Evolutionary conservation across 2,888 invertebrate species (phyloP).

Genomic region (Sturmia bella): DNA sequence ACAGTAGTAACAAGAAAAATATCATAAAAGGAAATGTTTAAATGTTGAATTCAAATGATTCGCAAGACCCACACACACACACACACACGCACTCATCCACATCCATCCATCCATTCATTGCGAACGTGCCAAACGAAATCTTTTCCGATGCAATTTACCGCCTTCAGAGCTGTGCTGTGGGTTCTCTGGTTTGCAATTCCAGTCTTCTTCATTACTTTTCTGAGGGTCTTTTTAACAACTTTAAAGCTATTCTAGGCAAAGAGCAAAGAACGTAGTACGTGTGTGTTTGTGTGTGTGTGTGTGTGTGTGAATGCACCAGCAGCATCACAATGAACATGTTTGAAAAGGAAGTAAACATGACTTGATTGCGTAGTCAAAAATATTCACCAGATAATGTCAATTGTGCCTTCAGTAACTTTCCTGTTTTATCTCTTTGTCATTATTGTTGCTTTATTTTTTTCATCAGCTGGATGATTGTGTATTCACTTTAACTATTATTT

Average conservation of each 20-base stretch:
- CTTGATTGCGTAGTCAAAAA: constrained; percentile 63
- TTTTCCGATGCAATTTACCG: constrained; percentile 54
- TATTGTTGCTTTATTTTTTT: constrained; percentile 4
- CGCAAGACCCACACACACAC: constrained; percentile 25
- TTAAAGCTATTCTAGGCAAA: not conserved
- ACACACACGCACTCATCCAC: constrained; percentile 14
- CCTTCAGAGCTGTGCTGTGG: constrained; percentile 37
- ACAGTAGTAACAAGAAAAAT: constrained; percentile 6
- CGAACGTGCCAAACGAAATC: constrained; percentile 43
- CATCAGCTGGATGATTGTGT: constrained; percentile 29
- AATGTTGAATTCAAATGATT: constrained; percentile 37
- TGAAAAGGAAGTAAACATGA: constrained; percentile 60
- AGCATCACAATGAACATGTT: constrained; percentile 35
- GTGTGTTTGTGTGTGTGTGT: too few species aligned
- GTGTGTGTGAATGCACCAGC: not conserved
- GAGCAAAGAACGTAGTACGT: not conserved
- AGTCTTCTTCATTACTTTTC: constrained; percentile 28
- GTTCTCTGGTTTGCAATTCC: constrained; percentile 23
- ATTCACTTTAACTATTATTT: constrained; percentile 33
- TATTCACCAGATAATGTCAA: constrained; percentile 62
- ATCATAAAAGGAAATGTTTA: constrained; percentile 43
- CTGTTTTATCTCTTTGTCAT: constrained; percentile 3
- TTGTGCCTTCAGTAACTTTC: constrained; percentile 41
- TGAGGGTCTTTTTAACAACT: constrained; percentile 22
- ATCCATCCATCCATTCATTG: constrained; percentile 38